Percentiles rank a stretch among this genome's conserved stretches.
Evolutionary conservation across 2,888 invertebrate species (phyloP).

Genomic region (Callyntrura guangdongensis): DNA sequence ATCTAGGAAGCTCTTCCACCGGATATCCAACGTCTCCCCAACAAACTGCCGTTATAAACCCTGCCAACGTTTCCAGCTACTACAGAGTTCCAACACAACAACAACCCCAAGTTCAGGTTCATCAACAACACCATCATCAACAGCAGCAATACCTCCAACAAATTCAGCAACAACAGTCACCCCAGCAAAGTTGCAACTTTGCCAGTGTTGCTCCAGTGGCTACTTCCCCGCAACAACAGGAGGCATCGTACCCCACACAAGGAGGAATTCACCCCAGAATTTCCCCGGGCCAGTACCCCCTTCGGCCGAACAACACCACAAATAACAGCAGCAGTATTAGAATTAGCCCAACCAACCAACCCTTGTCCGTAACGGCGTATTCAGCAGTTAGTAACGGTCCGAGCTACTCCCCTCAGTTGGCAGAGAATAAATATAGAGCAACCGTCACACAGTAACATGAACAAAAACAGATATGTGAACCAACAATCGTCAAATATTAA

Average conservation of each 20-base stretch:
- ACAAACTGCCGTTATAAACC: constrained; percentile 19
- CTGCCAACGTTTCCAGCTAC: constrained; percentile 42
- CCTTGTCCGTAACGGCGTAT: neutral
- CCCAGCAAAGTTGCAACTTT: constrained; percentile 49
- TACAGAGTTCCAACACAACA: constrained; percentile 43
- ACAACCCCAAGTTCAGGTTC: constrained; percentile 17
- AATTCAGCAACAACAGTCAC: constrained; percentile 45
- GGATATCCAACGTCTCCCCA: constrained; percentile 9
- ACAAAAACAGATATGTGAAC: constrained; percentile 35
- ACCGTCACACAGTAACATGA: constrained; percentile 16
- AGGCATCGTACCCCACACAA: constrained; percentile 20
- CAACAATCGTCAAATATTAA: constrained; percentile 24
- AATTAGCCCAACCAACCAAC: neutral
- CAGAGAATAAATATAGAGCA: constrained; percentile 37
- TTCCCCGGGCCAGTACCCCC: constrained; percentile 25
- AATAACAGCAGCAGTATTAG: constrained; percentile 1
- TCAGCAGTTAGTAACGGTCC: neutral
- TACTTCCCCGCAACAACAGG: neutral
- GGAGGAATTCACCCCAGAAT: constrained; percentile 5
- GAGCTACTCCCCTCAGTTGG: neutral
- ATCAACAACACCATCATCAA: constrained; percentile 24
- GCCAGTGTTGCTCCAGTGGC: constrained; percentile 22
- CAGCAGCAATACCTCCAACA: constrained; percentile 3
- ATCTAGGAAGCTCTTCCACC: constrained; percentile 3
- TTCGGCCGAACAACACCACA: neutral